Base-by-base conservation (phyloP, 2,797 vertebrate species). In the Streptopelia turtur region DNA sequence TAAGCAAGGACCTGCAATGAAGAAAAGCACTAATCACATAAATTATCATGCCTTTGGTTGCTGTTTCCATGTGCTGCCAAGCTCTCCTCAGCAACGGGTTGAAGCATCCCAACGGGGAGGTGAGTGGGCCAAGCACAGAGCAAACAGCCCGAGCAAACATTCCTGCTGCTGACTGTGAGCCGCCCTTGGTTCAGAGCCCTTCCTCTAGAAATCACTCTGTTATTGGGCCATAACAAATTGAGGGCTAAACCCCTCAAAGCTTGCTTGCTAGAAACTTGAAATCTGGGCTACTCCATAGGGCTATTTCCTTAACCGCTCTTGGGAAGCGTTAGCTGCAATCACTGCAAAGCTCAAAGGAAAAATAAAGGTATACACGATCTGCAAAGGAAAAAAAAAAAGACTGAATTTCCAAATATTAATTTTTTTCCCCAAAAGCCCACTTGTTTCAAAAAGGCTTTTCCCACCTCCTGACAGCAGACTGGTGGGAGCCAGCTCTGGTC, bases 271-370 rank as follows among this genome's bases (percentile, higher is more conserved):
- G 10, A 24, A 83, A 33, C 5, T 9, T 21, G 28, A 53, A n/a
- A 41, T 71, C n/a, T 3, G 16, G 30, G 60, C 24, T 49, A 35
- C 7, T 37, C 47, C 11, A 3, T 1, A 8, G 39, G 47, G 39
- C 43, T 33, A 1, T 24, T 22, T 41, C 74, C 57, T 20, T 22
- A 9, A 10, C 14, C 1, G 3, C 60, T 27, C 16, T 22, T 0
- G 4, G 79, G 70, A 50, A 35, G 7, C 0, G 1, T 27, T 18
- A 37, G 33, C 69, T 31, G 57, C 39, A 17, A 27, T 16, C 56
- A 61, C 47, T 0, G 11, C 39, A 35, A 18, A 69, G 66, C 84
- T 55, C 76, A 4, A 22, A 24, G 61, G 52, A 6, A 25, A 60
- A 53, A 27, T 14, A 52, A 52, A 52, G 27, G 8, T 10, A 16